These are phyloP conservation scores for Ecdyonurus torrentis DNA, from an alignment of 2,888 invertebrate species.

Conservation along the genomic window DNA sequence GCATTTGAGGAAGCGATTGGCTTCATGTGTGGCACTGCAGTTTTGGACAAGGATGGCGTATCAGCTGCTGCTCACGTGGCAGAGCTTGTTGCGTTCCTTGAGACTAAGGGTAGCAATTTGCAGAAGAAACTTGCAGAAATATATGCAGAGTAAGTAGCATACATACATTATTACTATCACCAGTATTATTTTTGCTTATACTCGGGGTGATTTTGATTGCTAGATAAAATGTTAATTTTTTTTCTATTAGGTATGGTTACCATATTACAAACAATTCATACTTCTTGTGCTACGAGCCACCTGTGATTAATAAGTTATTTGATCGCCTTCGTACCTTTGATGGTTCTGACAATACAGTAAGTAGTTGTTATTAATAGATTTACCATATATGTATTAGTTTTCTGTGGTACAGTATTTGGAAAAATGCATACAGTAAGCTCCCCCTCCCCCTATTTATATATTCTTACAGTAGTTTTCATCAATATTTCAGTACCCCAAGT, in stretches of 20 bases:
- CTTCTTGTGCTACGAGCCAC: constrained; percentile 64
- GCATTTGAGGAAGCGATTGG: constrained; percentile 99
- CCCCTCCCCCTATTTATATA: no score
- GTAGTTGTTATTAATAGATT: constrained; percentile 17
- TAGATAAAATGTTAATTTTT: constrained; percentile 6
- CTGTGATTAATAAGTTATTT: constrained; percentile 57
- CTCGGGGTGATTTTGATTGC: neutral
- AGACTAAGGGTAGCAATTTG: constrained; percentile 30
- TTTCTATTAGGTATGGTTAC: constrained; percentile 54
- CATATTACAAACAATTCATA: constrained; percentile 82
- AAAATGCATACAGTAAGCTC: no score
- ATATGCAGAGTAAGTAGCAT: constrained; percentile 41
- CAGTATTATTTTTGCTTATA: neutral
- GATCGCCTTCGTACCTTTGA: constrained; percentile 59
- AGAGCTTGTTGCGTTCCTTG: constrained; percentile 56
- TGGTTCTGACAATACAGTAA: constrained; percentile 38
- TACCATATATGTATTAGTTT: no score
- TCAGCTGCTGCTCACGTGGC: constrained; percentile 69
- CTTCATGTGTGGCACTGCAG: constrained; percentile 79
- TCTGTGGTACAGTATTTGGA: no score
- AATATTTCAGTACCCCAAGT: constrained; percentile 45
- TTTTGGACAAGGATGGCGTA: constrained; percentile 94
- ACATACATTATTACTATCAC: neutral
- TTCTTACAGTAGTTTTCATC: neutral
- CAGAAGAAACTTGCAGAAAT: constrained; percentile 45